phyloP scores from a whole-genome alignment of 2,888 invertebrate genomes.

The Lumbricus terrestris region DNA sequence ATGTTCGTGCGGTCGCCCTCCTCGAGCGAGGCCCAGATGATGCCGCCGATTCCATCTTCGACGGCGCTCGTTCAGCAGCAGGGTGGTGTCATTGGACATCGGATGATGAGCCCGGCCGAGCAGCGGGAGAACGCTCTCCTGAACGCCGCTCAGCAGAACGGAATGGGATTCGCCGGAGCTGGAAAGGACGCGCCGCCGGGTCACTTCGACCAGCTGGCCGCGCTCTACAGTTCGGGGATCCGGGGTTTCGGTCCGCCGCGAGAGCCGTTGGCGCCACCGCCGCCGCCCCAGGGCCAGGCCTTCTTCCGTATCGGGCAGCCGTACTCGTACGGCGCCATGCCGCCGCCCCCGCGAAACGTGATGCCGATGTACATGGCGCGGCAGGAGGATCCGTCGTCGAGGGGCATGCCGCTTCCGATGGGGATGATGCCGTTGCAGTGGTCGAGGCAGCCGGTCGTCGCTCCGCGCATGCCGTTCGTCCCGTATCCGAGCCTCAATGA shows the following conservation, averaged over 20 bases:
- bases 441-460: neutral
- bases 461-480: neutral
- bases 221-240: neutral
- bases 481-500: neutral
- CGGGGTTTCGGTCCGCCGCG: neutral
- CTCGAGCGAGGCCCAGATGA: neutral
- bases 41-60: neutral
- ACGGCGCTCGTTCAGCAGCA: neutral
- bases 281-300: constrained; percentile 4
- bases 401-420: neutral
- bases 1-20: neutral
- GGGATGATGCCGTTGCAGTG: constrained; percentile 8
- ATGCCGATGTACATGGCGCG: constrained; percentile 8
- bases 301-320: constrained; percentile 14
- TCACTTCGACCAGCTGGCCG: neutral
- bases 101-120: neutral
- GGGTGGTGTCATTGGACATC: neutral
- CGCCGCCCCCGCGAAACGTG: neutral
- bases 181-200: neutral
- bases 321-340: neutral
- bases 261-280: neutral
- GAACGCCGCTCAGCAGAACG: neutral
- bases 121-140: neutral
- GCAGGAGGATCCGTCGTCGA: neutral
- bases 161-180: neutral